A percentile compares a stretch with the other conserved stretches of the same genome.
Evolutionary conservation across 1,140 invertebrate species (phyloP).

Genomic region (Lucilia cuprina): DNA sequence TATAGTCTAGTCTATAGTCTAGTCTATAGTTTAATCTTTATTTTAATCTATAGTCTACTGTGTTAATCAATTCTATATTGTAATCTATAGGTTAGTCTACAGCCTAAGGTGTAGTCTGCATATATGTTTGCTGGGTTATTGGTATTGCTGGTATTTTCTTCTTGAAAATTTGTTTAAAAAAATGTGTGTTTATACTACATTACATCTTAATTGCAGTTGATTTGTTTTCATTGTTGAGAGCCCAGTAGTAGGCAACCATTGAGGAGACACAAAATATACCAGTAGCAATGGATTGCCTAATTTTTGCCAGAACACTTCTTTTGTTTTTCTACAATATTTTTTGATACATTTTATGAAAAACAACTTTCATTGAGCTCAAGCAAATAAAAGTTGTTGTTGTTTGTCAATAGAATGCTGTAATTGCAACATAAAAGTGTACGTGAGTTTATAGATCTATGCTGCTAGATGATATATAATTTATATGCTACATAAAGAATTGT

Average conservation of each 20-base stretch:
- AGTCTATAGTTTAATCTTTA: no score
- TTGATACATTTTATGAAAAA: no score
- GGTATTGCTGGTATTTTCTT: background rate
- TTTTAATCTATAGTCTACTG: no score
- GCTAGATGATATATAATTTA: background rate
- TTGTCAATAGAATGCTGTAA: background rate
- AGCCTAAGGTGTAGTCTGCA: no score
- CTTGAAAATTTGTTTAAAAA: background rate
- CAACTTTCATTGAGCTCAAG: background rate
- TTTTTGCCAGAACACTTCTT: no score
- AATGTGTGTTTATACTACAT: constrained; percentile 5
- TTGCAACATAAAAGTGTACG: background rate
- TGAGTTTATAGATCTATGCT: background rate
- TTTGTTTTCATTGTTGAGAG: constrained; percentile 24
- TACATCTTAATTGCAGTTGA: constrained; percentile 30
- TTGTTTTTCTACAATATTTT: no score
- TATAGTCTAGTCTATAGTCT: no score
- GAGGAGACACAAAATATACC: background rate
- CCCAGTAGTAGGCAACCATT: background rate
- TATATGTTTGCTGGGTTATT: background rate
- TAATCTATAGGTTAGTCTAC: no score
- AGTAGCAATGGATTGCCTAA: no score
- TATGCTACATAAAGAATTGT: background rate
- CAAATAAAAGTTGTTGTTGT: background rate
- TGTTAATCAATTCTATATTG: no score